Evolutionary conservation across 2,797 vertebrate species (phyloP).

Genomic region (Poliocrania exsul): DNA sequence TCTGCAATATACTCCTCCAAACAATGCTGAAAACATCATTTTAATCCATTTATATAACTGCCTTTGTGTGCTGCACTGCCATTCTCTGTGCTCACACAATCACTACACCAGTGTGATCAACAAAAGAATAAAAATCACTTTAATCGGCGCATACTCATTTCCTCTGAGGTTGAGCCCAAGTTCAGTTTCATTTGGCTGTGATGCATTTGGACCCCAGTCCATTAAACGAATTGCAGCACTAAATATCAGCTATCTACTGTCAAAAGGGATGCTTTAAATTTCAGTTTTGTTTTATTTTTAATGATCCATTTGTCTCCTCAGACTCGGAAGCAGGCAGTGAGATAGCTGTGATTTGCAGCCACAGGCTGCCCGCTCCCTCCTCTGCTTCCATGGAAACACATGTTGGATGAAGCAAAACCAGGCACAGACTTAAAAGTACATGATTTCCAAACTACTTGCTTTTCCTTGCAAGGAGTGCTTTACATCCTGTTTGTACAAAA

Average conservation of each 20-base stretch:
- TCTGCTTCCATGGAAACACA: constrained; percentile 70
- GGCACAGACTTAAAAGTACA: not conserved
- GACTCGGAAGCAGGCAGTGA: not conserved
- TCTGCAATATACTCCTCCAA: not conserved
- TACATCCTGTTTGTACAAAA: not conserved
- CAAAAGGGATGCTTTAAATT: not conserved
- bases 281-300: constrained; percentile 28
- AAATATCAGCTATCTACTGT: not conserved
- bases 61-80: not conserved
- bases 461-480: not conserved
- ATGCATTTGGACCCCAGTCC: not conserved
- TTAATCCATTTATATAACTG: constrained; percentile 28
- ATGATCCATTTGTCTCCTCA: constrained; percentile 29
- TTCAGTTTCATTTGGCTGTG: not conserved
- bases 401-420: constrained; percentile 15
- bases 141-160: not conserved
- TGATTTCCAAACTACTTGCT: constrained; percentile 23
- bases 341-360: constrained; percentile 44
- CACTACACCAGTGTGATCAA: not conserved
- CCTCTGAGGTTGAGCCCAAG: not conserved
- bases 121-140: constrained; percentile 41
- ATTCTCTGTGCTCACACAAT: constrained; percentile 5
- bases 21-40: not conserved
- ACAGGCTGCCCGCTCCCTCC: constrained; percentile 18
- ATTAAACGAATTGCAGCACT: not conserved